These are phyloP conservation scores for Aurelia sp. DNA, from an alignment of 30 jellyfish, hydroid and myxozoan species.

Conservation along the genomic window DNA sequence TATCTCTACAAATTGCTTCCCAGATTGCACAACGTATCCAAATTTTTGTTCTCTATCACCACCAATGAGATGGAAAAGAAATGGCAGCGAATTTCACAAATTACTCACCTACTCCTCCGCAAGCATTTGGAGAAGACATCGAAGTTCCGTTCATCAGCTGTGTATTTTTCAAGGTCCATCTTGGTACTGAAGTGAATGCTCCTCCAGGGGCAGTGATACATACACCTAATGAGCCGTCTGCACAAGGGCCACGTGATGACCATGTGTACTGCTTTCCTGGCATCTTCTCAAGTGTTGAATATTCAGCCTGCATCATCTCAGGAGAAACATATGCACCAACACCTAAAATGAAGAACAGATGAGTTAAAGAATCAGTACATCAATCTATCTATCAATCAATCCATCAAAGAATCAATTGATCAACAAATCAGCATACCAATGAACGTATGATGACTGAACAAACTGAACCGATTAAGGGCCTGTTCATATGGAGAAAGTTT, in stretches of 20 bases:
- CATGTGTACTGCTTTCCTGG: conserved; percentile 95
- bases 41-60: too few species aligned
- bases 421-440: too few species aligned
- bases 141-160: conserved; percentile 97
- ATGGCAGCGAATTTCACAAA: background rate
- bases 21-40: too few species aligned
- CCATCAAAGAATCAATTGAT: too few species aligned
- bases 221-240: conserved; percentile 96
- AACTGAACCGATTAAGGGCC: too few species aligned
- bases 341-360: conserved; percentile 41
- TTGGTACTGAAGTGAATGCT: conserved; percentile 96
- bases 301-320: conserved; percentile 96
- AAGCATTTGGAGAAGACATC: conserved; percentile 98
- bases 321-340: conserved; percentile 98
- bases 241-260: conserved; percentile 99
- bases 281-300: conserved; percentile 86
- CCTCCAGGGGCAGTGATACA: conserved; percentile 99
- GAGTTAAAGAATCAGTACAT: too few species aligned
- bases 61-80: too few species aligned
- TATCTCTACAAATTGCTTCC: too few species aligned
- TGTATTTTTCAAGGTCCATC: conserved; percentile 84
- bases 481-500: too few species aligned
- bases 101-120: conserved; percentile 95
- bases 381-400: too few species aligned
- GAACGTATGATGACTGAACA: too few species aligned